Conservation (phyloP, 2,113 vertebrate species). For the Dunckerocampus dactyliophorus region DNA sequence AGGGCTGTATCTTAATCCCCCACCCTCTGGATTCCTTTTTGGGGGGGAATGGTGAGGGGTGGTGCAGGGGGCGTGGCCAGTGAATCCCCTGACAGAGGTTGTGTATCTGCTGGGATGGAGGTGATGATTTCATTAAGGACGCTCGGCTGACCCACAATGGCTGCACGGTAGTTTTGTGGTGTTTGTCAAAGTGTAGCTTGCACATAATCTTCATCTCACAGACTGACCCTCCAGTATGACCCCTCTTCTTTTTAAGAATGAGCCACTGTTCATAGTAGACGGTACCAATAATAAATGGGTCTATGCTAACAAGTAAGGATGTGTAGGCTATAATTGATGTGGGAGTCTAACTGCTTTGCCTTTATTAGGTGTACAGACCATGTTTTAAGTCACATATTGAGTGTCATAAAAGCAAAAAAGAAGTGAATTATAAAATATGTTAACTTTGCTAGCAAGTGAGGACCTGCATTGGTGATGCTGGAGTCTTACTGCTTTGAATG, state of each 20-base stretch:
- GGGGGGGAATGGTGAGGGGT: slow-evolving; percentile 37
- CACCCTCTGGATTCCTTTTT: slow-evolving; percentile 43
- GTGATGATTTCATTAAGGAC: slow-evolving; percentile 70
- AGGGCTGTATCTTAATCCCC: slow-evolving; percentile 57
- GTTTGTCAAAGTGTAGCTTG: slow-evolving; percentile 38
- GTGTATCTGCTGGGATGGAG: slow-evolving; percentile 62
- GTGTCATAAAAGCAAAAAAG: too few species aligned
- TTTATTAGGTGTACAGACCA: too few species aligned
- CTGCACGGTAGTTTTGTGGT: neutral
- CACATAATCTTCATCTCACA: neutral
- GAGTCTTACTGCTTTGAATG: too few species aligned
- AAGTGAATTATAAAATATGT: too few species aligned
- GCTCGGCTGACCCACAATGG: slow-evolving; percentile 61
- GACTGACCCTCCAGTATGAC: neutral
- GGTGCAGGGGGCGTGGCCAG: slow-evolving; percentile 20
- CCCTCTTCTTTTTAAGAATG: neutral
- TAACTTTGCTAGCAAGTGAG: too few species aligned
- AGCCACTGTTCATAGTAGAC: too few species aligned
- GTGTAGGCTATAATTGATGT: too few species aligned
- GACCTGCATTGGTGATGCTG: too few species aligned
- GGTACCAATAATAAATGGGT: too few species aligned
- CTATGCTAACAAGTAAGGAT: too few species aligned
- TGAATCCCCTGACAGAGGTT: slow-evolving; percentile 63
- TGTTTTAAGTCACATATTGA: too few species aligned
- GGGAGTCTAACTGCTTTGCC: too few species aligned